A percentile compares a stretch with the other conserved stretches of the same genome.
Conservation (phyloP, 2,888 invertebrate genomes). For the Xiphydria camelus region DNA sequence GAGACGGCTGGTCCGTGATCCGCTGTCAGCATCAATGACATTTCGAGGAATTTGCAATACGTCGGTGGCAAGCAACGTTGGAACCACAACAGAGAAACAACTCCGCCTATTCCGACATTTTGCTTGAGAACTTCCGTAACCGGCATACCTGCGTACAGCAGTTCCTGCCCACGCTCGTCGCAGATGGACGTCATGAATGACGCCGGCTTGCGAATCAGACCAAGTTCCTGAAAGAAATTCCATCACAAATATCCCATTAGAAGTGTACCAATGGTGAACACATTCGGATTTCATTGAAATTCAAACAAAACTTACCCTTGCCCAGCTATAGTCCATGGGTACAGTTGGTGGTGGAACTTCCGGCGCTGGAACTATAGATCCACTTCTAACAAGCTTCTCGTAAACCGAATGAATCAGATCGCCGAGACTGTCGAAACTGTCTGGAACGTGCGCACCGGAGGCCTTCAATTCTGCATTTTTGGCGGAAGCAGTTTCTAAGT, state of each 20-base stretch:
- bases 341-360: conserved; percentile 98
- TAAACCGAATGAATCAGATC: conserved; percentile 77
- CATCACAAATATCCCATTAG: too few species aligned
- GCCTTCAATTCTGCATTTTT: conserved; percentile 85
- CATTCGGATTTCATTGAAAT: not conserved
- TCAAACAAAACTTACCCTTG: conserved; percentile 64
- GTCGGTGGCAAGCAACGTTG: conserved; percentile 93
- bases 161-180: conserved; percentile 97
- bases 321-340: conserved; percentile 99
- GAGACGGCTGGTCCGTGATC: conserved; percentile 99
- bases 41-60: conserved; percentile 97
- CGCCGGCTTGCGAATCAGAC: conserved; percentile 96
- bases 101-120: conserved; percentile 96
- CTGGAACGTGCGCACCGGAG: conserved; percentile 89
- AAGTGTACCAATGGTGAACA: too few species aligned
- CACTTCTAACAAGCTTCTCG: conserved; percentile 74
- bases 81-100: conserved; percentile 97
- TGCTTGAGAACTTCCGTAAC: conserved; percentile 87
- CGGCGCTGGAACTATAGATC: conserved; percentile 82
- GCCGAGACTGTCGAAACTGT: conserved; percentile 90
- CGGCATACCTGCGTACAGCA: conserved; percentile 94
- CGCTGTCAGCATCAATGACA: conserved; percentile 98
- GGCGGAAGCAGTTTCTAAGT: conserved; percentile 87
- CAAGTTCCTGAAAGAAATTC: conserved; percentile 73
- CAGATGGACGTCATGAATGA: conserved; percentile 99